A percentile compares a stretch with the other conserved stretches of the same genome.
phyloP scores from a whole-genome alignment of 1,140 invertebrate species.

The Heliothis subflexa region DNA sequence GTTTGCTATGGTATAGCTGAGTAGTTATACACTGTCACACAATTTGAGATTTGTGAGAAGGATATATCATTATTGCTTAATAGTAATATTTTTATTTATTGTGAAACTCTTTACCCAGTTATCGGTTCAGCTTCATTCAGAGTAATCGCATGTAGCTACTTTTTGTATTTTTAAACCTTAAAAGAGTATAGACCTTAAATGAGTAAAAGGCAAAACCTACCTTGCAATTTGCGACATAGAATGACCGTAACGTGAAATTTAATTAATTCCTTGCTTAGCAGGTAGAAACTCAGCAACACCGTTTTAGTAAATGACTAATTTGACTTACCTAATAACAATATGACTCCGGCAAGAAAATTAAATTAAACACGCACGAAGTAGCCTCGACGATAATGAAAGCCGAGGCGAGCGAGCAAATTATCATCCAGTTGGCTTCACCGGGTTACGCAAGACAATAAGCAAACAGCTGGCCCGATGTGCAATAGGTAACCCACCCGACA shows the following conservation, averaged over 20 bases:
- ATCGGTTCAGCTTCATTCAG: too few species aligned
- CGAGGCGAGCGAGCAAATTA: constrained; percentile 75
- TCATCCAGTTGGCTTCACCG: constrained; percentile 72
- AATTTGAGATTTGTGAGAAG: too few species aligned
- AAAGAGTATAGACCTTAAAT: too few species aligned
- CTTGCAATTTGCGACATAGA: too few species aligned
- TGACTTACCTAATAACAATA: constrained; percentile 52
- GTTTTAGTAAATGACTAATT: constrained; percentile 54
- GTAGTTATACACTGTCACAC: too few species aligned
- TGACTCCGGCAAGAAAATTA: constrained; percentile 67
- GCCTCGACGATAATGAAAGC: constrained; percentile 71
- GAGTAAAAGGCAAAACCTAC: too few species aligned
- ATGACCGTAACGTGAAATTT: constrained; percentile 9
- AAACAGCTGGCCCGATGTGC: constrained; percentile 71
- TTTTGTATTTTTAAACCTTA: too few species aligned
- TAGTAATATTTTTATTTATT: too few species aligned
- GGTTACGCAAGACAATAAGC: constrained; percentile 78
- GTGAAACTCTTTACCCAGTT: too few species aligned
- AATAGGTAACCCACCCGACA: constrained; percentile 72
- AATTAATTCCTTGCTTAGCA: constrained; percentile 15
- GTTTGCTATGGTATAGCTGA: not conserved
- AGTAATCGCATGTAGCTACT: too few species aligned
- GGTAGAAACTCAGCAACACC: constrained; percentile 3
- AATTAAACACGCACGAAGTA: constrained; percentile 79
- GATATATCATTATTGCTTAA: too few species aligned